These are phyloP conservation scores for Apoda limacodes DNA, from an alignment of 2,888 invertebrate genomes.

Conservation along the genomic window DNA sequence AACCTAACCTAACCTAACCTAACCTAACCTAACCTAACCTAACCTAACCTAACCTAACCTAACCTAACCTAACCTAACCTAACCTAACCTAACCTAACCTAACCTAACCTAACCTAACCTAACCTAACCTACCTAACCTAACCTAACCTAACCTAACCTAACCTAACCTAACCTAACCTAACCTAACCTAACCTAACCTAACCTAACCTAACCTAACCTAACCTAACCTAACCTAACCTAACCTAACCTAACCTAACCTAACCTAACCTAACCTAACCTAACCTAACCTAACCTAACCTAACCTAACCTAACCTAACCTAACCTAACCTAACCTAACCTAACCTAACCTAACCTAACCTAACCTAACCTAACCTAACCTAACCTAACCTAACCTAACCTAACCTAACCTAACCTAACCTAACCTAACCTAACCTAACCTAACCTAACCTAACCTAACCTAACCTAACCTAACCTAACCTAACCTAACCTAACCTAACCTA, in stretches of 20 bases:
- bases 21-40: conserved; percentile 11
- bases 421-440: too few species aligned
- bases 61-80: conserved; percentile 11
- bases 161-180: conserved; percentile 16
- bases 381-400: too few species aligned
- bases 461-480: too few species aligned
- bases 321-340: too few species aligned
- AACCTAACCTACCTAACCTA: too few species aligned
- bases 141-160: conserved; percentile 16
- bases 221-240: conserved; percentile 7
- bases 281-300: too few species aligned
- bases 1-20: conserved; percentile 11
- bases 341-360: too few species aligned
- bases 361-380: too few species aligned
- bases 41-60: conserved; percentile 10
- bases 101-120: conserved; percentile 11
- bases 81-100: conserved; percentile 13
- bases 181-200: conserved; percentile 16
- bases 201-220: conserved; percentile 14
- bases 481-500: too few species aligned
- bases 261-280: conserved; percentile 15
- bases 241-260: conserved; percentile 13
- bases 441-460: too few species aligned
- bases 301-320: too few species aligned
- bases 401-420: too few species aligned